Evolutionary conservation across 2,797 vertebrate genomes (phyloP), one percentile per base, ranked within the genome.

Genomic region (Pristis pectinata): DNA sequence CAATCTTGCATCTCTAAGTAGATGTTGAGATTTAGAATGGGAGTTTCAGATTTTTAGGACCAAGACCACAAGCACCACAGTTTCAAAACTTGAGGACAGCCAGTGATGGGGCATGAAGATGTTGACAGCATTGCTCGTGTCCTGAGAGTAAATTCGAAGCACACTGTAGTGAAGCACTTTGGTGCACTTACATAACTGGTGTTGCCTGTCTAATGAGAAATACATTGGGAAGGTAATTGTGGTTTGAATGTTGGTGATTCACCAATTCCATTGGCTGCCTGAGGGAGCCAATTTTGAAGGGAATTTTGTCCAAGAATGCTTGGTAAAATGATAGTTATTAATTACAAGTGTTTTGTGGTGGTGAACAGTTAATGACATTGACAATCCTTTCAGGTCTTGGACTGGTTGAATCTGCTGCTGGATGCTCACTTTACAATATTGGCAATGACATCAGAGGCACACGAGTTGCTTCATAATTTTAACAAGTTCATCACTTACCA

Each of bases 361-460:
- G 11, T n/a, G 70, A 94, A 74, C 67, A 93, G 67, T 6, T 30
- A 34, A 17, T n/a, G 61, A 30, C 27, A 49, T 27, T n/a, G 70
- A 11, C 92, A 76, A 95, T 96, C 3, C 95, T 53, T 95, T 89
- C 96, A 99, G 99, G 96, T 99, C 94, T 97, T 99, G 97, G 98
- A 99, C 95, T 99, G 99, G 99, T 97, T 99, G 82, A 98, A 98
- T 95, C 96, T 99, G 53, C 93, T 99, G 87, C 96, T 99, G 82
- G 99, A 99, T 95, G 98, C 98, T 94, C 98, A 99, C 94, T 99
- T 99, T 96, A 98, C 98, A 0, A 97, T 99, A 72, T 96, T 99
- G 94, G 98, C 98, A 94, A 98, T 99, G 98, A 96, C 98, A 94
- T 98, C 98, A 95, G 98, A 99, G 96, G 98, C 98, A 77, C 98